Percentiles rank a stretch among this genome's conserved stretches.
phyloP scores from a whole-genome alignment of 2,888 invertebrate genomes.

The Hemicrepidius hirtus region DNA sequence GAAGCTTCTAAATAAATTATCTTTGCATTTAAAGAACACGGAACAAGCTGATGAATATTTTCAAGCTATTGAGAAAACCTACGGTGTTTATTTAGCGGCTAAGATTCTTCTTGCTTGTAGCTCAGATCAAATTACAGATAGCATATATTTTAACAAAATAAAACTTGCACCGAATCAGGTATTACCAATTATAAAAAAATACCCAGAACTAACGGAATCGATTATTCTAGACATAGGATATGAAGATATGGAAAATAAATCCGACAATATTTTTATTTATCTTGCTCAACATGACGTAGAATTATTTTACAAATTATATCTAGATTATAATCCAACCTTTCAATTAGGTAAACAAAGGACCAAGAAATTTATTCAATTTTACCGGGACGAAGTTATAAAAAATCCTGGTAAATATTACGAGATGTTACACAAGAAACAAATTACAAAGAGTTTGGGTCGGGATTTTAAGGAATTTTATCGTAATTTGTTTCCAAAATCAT shows the following conservation, averaged over 20 bases:
- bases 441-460: constrained; percentile 25
- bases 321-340: constrained; percentile 27
- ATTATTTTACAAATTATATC: constrained; percentile 43
- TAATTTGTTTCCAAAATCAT: constrained; percentile 34
- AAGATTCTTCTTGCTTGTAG: constrained; percentile 45
- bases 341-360: constrained; percentile 38
- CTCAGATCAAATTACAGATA: constrained; percentile 31
- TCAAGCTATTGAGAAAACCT: constrained; percentile 39
- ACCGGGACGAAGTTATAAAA: constrained; percentile 29
- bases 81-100: constrained; percentile 45
- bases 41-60: constrained; percentile 44
- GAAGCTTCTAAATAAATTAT: constrained; percentile 44
- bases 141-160: constrained; percentile 32
- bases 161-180: constrained; percentile 34
- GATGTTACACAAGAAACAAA: constrained; percentile 23
- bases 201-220: constrained; percentile 33
- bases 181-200: constrained; percentile 31
- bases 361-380: constrained; percentile 37
- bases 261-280: constrained; percentile 24
- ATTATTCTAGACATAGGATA: constrained; percentile 19
- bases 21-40: constrained; percentile 23
- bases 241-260: not conserved
- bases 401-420: constrained; percentile 4
- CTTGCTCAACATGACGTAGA: constrained; percentile 15
- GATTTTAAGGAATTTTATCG: constrained; percentile 28